Evolutionary conservation across 2,888 invertebrate species (phyloP).

Genomic region (Trissoscelio sp.): DNA sequence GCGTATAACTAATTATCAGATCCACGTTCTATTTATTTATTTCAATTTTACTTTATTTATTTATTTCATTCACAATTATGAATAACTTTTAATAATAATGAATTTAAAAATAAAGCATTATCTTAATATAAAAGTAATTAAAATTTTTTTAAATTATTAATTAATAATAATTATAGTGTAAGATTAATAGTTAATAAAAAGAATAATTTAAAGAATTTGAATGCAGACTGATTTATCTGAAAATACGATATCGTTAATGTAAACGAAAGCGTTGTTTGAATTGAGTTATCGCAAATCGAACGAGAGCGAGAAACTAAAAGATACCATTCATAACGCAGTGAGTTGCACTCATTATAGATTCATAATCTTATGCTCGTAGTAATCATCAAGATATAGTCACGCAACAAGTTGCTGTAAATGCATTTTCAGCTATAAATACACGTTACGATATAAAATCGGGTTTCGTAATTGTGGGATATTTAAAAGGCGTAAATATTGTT

Average conservation of each 20-base stretch:
- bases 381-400: constrained; percentile 51
- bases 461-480: constrained; percentile 45
- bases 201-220: not conserved
- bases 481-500: not conserved
- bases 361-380: constrained; percentile 43
- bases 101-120: no score
- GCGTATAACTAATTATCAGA: constrained; percentile 37
- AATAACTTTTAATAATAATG: no score
- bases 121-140: no score
- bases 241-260: constrained; percentile 1
- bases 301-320: constrained; percentile 25
- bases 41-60: no score
- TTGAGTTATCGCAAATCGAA: constrained; percentile 26
- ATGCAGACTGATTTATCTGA: not conserved
- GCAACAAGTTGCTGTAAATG: constrained; percentile 50
- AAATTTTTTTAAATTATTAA: no score
- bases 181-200: no score
- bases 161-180: no score
- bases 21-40: not conserved
- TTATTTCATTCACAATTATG: no score
- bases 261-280: constrained; percentile 21
- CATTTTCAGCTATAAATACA: constrained; percentile 43
- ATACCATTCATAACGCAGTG: constrained; percentile 29
- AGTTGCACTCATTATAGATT: constrained; percentile 46
- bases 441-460: constrained; percentile 29